Evolutionary conservation across 2,797 vertebrate species (phyloP).

Genomic region (Intellagama lesueurii): DNA sequence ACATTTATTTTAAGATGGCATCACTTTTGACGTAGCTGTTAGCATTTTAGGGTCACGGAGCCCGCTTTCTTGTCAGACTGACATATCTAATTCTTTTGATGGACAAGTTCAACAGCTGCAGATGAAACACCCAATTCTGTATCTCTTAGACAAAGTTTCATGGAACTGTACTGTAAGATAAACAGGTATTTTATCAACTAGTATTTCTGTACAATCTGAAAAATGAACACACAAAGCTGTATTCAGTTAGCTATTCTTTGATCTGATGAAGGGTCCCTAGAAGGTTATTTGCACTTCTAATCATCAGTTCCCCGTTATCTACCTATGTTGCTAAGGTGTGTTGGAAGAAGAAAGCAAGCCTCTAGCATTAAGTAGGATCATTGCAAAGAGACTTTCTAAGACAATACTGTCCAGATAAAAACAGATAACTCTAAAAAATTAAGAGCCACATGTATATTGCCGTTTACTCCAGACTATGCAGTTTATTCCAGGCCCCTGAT

Average conservation of each 20-base stretch:
- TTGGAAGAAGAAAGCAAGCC: background rate
- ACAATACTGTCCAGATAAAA: slow-evolving; percentile 18
- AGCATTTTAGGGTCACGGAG: background rate
- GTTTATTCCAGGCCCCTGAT: background rate
- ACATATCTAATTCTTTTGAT: too few species aligned
- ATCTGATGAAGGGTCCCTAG: slow-evolving; percentile 32
- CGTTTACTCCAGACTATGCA: background rate
- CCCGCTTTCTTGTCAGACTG: background rate
- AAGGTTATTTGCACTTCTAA: slow-evolving; percentile 21
- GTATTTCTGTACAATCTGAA: slow-evolving; percentile 45
- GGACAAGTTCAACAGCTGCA: too few species aligned
- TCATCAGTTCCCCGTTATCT: slow-evolving; percentile 29
- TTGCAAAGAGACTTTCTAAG: slow-evolving; percentile 31
- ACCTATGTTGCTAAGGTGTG: background rate
- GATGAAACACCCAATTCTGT: too few species aligned
- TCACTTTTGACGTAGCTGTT: too few species aligned
- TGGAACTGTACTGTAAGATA: background rate
- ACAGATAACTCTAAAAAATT: slow-evolving; percentile 13
- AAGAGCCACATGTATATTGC: background rate
- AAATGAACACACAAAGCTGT: slow-evolving; percentile 11
- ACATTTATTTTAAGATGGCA: too few species aligned
- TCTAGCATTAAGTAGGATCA: slow-evolving; percentile 47
- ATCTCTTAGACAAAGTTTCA: background rate
- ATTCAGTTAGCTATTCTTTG: background rate
- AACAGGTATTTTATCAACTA: slow-evolving; percentile 37